These are phyloP conservation scores for Microchirus variegatus DNA, from an alignment of 2,797 vertebrate species.

Conservation along the genomic window DNA sequence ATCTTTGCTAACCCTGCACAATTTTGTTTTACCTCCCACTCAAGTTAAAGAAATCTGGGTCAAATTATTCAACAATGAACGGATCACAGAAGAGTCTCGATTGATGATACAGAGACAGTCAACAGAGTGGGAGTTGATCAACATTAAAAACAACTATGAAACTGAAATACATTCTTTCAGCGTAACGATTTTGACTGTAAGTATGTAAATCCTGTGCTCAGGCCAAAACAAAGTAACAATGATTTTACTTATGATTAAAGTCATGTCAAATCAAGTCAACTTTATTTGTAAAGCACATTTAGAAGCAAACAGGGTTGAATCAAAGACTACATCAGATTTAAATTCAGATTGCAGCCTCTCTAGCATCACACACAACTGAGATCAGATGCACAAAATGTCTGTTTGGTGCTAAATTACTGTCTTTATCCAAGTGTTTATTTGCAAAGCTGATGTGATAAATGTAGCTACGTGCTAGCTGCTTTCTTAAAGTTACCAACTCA, in stretches of 20 bases:
- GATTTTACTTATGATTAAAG: too few species aligned
- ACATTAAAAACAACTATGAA: constrained; percentile 26
- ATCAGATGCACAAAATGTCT: too few species aligned
- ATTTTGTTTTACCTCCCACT: neutral
- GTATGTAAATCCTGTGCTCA: neutral
- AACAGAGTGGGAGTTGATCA: constrained; percentile 71
- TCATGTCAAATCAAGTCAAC: too few species aligned
- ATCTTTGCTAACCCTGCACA: neutral
- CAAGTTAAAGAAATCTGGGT: constrained; percentile 30
- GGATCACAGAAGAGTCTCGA: constrained; percentile 7
- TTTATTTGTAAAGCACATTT: too few species aligned
- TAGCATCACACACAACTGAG: too few species aligned
- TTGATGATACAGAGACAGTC: constrained; percentile 49
- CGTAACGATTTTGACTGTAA: constrained; percentile 61
- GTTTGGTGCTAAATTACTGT: neutral
- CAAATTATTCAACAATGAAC: rapidly evolving
- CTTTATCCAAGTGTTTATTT: neutral
- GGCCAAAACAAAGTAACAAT: too few species aligned
- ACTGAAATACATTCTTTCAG: neutral
- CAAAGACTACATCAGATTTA: too few species aligned
- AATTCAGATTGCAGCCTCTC: too few species aligned
- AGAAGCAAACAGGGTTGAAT: too few species aligned
- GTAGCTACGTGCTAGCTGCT: too few species aligned
- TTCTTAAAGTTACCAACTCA: too few species aligned
- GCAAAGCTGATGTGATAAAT: too few species aligned